phyloP scores from a whole-genome alignment of 2,797 vertebrate genomes.

The Chelonia mydas region DNA sequence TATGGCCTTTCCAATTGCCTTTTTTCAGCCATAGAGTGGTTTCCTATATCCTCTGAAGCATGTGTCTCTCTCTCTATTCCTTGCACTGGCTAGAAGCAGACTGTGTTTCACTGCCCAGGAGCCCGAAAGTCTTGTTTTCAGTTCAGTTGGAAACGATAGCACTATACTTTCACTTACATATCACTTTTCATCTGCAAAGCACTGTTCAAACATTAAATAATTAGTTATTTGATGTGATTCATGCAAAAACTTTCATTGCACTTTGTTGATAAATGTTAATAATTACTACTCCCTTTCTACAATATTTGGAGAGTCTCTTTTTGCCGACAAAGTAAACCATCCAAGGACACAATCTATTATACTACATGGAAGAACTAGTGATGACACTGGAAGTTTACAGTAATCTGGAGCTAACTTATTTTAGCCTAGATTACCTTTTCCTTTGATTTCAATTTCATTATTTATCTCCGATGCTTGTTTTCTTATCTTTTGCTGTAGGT shows the following conservation, averaged over 20 bases:
- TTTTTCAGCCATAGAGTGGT: constrained; percentile 18
- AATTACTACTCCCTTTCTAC: not conserved
- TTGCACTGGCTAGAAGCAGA: not conserved
- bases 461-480: not conserved
- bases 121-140: not conserved
- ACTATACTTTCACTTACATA: not conserved
- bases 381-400: not conserved
- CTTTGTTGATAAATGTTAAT: constrained; percentile 10
- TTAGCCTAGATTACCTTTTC: not conserved
- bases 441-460: constrained; percentile 5
- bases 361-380: not conserved
- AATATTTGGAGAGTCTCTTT: not conserved
- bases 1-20: no score
- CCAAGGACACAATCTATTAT: not conserved
- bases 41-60: not conserved
- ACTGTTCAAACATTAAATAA: not conserved
- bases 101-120: not conserved
- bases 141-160: not conserved
- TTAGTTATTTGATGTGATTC: not conserved
- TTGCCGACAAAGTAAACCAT: not conserved
- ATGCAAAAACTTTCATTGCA: not conserved
- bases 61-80: not conserved
- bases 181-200: not conserved
- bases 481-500: not conserved
- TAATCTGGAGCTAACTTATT: not conserved